Conservation (phyloP, 2,797 vertebrate genomes). For the Diceros bicornis region DNA sequence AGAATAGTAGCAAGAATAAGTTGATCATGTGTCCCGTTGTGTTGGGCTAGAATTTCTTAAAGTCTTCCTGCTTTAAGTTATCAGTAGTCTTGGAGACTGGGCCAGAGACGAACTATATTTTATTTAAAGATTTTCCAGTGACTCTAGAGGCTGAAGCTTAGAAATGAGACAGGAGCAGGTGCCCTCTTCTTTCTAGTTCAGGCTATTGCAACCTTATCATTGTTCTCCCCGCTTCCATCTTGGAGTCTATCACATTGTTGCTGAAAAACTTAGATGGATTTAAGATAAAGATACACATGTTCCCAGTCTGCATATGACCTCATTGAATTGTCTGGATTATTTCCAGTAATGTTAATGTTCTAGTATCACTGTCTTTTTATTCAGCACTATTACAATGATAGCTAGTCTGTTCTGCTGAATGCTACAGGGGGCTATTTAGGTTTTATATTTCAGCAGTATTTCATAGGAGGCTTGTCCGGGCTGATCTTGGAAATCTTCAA, state of each 20-base stretch:
- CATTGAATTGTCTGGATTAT: background rate
- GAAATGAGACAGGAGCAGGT: background rate
- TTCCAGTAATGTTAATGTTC: background rate
- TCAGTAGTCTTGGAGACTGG: background rate
- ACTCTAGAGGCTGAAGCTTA: background rate
- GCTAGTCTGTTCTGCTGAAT: background rate
- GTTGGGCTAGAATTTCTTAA: background rate
- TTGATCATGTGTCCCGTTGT: background rate
- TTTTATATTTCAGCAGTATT: background rate
- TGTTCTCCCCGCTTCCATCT: background rate
- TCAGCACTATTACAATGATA: background rate
- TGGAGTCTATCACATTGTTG: background rate
- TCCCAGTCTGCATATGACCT: background rate
- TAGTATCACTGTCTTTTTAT: background rate
- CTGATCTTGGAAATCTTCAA: background rate
- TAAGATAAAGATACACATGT: background rate
- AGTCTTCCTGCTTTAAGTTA: background rate
- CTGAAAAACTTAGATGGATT: background rate
- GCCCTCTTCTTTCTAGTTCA: background rate
- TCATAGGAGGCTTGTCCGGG: background rate
- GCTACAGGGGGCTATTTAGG: background rate
- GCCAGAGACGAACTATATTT: background rate
- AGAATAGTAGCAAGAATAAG: background rate
- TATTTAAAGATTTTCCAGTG: background rate
- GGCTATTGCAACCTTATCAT: background rate